phyloP scores from a whole-genome alignment of 2,888 invertebrate species.

The Heteromyza rotundicornis region DNA sequence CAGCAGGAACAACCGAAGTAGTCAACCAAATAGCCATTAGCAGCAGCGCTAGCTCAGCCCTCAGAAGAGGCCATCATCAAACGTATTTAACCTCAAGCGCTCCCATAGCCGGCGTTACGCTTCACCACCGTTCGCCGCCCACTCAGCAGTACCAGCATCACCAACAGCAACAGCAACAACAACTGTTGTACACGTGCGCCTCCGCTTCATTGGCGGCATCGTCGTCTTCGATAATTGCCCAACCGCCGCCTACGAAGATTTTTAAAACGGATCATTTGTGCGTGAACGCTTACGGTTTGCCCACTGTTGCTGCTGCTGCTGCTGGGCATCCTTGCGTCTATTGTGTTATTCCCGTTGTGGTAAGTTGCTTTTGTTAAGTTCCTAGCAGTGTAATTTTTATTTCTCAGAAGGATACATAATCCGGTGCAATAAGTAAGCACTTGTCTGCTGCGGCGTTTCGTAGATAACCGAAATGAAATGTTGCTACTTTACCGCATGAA shows the following conservation, averaged over 20 bases:
- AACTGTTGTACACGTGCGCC: slow-evolving; percentile 49
- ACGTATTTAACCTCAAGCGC: slow-evolving; percentile 35
- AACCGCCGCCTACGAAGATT: slow-evolving; percentile 58
- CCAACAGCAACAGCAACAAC: slow-evolving; percentile 7
- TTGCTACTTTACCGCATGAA: no score
- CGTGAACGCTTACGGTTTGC: slow-evolving; percentile 58
- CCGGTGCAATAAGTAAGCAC: no score
- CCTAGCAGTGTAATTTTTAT: background rate
- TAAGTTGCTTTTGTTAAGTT: no score
- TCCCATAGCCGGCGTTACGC: slow-evolving; percentile 14
- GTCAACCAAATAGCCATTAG: no score
- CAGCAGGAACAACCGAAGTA: slow-evolving; percentile 20
- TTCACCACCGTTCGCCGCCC: background rate
- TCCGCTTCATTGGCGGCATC: slow-evolving; percentile 42
- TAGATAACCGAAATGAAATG: no score
- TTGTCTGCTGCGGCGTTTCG: no score
- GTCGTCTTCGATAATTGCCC: slow-evolving; percentile 53
- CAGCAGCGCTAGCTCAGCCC: slow-evolving; percentile 16
- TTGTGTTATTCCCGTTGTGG: slow-evolving; percentile 61
- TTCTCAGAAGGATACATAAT: no score
- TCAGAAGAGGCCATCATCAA: background rate
- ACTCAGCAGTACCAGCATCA: slow-evolving; percentile 37
- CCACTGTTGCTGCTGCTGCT: slow-evolving; percentile 55
- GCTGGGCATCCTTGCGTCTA: slow-evolving; percentile 60
- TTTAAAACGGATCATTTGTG: slow-evolving; percentile 60